These are phyloP conservation scores for Encarsia formosa DNA, from an alignment of 2,888 invertebrate genomes.

Conservation along the genomic window DNA sequence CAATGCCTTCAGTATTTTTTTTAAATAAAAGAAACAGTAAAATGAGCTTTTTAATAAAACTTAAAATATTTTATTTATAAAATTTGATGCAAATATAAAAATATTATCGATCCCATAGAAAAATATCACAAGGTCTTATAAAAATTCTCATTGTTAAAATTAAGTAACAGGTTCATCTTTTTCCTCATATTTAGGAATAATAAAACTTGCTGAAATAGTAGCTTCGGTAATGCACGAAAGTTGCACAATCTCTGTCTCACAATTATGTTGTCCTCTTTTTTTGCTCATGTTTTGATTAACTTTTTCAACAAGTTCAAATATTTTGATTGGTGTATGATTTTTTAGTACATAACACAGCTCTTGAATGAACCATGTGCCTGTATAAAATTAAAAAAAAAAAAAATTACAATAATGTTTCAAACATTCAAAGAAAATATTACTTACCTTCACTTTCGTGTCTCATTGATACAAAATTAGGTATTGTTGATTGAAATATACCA, in stretches of 20 bases:
- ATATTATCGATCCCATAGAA: not conserved
- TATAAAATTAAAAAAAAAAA: not conserved
- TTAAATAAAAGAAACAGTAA: not conserved
- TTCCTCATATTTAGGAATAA: not conserved
- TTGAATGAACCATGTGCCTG: conserved; percentile 22
- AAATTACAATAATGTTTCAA: no score
- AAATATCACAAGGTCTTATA: no score
- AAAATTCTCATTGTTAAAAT: not conserved
- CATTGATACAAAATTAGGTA: conserved; percentile 10
- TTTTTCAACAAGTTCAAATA: conserved; percentile 3
- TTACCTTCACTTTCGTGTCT: conserved; percentile 19
- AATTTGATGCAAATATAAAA: not conserved
- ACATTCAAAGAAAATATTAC: no score
- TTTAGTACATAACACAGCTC: conserved; percentile 15
- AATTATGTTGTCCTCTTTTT: not conserved
- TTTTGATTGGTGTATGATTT: conserved; percentile 4
- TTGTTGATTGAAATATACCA: conserved; percentile 18
- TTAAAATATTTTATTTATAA: not conserved
- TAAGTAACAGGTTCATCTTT: no score
- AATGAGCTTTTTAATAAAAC: not conserved
- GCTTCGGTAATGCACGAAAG: conserved; percentile 10
- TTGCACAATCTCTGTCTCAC: not conserved
- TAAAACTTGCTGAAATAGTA: not conserved
- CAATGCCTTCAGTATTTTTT: no score
- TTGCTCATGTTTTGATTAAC: conserved; percentile 8